Percentiles rank a stretch among this genome's conserved stretches.
Evolutionary conservation across 2,113 vertebrate species (phyloP).

Genomic region (Globicephala melas): DNA sequence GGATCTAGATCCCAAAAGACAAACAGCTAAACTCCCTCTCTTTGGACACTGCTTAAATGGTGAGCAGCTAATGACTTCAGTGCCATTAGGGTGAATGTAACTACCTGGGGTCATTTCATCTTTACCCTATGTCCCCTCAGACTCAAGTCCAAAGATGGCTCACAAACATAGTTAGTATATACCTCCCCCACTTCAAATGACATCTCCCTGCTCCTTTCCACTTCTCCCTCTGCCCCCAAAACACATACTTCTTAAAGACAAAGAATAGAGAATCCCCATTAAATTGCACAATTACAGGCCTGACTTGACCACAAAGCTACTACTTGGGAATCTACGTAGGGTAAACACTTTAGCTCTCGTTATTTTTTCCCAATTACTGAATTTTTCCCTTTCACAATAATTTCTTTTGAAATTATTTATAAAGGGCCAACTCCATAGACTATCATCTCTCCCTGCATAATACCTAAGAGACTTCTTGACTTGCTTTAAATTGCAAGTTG

Average conservation of each 20-base stretch:
- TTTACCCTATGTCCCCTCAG: neutral
- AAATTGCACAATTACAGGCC: neutral
- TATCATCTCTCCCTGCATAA: neutral
- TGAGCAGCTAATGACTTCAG: neutral
- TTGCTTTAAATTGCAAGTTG: neutral
- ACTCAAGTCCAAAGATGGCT: neutral
- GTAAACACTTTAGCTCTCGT: neutral
- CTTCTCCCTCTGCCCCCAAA: neutral
- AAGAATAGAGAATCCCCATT: neutral
- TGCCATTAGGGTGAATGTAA: neutral
- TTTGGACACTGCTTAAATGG: neutral
- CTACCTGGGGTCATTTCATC: neutral
- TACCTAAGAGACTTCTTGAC: neutral
- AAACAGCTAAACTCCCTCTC: neutral
- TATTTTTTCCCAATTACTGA: neutral
- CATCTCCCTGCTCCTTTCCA: fast-evolving
- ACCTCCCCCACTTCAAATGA: neutral
- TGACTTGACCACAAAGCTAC: neutral
- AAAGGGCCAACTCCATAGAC: neutral
- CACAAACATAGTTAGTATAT: too few species aligned
- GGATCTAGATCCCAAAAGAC: neutral
- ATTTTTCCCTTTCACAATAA: neutral
- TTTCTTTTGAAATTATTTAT: neutral
- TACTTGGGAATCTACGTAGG: neutral
- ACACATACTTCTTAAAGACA: neutral